Conservation (phyloP, 1,140 invertebrate genomes). For the Pectinophora gossypiella region DNA sequence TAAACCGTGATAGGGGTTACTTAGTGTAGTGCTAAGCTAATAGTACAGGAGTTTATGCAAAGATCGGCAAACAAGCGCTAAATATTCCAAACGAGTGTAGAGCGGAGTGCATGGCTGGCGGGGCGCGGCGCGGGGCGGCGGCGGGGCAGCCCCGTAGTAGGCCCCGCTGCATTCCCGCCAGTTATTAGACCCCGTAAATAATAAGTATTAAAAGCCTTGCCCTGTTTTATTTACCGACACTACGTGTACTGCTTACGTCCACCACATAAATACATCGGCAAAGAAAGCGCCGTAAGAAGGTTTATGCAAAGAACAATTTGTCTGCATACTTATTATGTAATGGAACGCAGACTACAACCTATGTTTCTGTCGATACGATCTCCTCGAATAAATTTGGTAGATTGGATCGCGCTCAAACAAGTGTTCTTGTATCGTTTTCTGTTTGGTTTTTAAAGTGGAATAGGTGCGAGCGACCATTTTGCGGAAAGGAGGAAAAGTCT, state of each 20-base stretch:
- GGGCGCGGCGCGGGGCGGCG: slow-evolving; percentile 18
- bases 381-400: not conserved
- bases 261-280: slow-evolving; percentile 29
- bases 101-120: not conserved
- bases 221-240: slow-evolving; percentile 57
- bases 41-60: slow-evolving; percentile 13
- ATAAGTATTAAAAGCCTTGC: slow-evolving; percentile 55
- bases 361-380: not conserved
- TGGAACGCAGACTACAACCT: not conserved
- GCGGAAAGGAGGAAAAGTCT: not conserved
- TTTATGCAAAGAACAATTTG: slow-evolving; percentile 1
- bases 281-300: not conserved
- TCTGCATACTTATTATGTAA: not conserved
- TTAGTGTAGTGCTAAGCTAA: not conserved
- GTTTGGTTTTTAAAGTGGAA: too few relatives aligned
- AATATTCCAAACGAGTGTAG: slow-evolving; percentile 53
- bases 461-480: too few relatives aligned
- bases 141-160: too few relatives aligned
- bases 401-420: too few relatives aligned
- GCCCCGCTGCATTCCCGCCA: slow-evolving; percentile 20
- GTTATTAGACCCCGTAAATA: slow-evolving; percentile 68
- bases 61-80: slow-evolving; percentile 37
- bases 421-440: too few relatives aligned
- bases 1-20: too few relatives aligned
- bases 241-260: slow-evolving; percentile 43